Evolutionary conservation across 2,888 invertebrate genomes (phyloP), one percentile per base, ranked within the genome.

Genomic region (Helleia helle): DNA sequence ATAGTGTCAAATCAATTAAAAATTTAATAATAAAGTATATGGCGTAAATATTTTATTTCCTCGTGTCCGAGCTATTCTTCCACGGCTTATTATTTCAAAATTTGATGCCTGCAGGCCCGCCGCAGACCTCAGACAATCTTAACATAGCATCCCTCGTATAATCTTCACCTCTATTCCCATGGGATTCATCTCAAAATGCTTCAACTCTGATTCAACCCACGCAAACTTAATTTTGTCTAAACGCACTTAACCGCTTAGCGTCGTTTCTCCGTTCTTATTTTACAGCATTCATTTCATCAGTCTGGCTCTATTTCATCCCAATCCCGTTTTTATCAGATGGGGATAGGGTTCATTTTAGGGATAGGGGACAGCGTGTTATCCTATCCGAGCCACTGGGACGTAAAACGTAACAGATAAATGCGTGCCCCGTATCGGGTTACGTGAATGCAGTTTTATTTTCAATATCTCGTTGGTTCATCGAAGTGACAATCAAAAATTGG

Each of bases 351-450:
- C 27, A 48, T 58, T 59, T 69, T 30, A 30, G 9, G 8, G 1
- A 3, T n/a, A 13, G 24, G 27, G 12, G 17, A 12, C 18, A 38
- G 26, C 67, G 62, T 74, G 79, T 74, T 71, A 81, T 71, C 66
- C 66, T 68, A 80, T 74, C 71, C 74, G 64, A 64, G 49, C 55
- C 69, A 65, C 60, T 71, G 70, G 73, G 52, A 71, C 65, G 72
- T 73, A 68, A 76, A 74, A 74, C 68, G 71, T 66, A 71, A 70
- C 73, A 71, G 74, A 76, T 75, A 74, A 73, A 75, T 73, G 74
- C 72, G 65, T 71, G 65, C 59, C 56, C 62, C 61, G 70, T 80
- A 80, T 83, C 72, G 62, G 59, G 72, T 83, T 77, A 68, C 80
- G 34, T 49, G 43, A 43, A 54, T 56, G 58, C 56, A 59, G 56